phyloP scores from a whole-genome alignment of 2,888 invertebrate species.

The Megastigmus dorsalis region DNA sequence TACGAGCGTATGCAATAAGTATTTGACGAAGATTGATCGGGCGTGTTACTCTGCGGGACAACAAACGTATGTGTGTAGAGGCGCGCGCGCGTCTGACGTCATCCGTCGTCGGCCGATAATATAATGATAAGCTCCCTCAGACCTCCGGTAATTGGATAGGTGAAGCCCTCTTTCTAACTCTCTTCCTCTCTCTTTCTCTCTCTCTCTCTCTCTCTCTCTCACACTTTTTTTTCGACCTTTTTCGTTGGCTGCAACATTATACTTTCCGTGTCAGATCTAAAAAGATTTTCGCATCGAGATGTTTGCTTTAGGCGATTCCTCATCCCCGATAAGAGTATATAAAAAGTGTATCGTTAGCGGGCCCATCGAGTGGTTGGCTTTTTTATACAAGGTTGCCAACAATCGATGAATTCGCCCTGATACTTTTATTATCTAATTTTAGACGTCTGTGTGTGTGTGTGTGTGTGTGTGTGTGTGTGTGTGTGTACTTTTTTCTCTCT shows the following conservation, averaged over 20 bases:
- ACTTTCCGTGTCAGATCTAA: not conserved
- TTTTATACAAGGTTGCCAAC: not conserved
- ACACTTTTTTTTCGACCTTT: too few relatives aligned
- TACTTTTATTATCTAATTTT: constrained; percentile 10
- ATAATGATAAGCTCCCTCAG: constrained; percentile 61
- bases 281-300: not conserved
- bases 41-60: not conserved
- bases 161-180: constrained; percentile 68
- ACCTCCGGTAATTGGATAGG: constrained; percentile 68
- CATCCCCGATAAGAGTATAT: not conserved
- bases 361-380: too few relatives aligned
- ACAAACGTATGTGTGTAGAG: not conserved
- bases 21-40: constrained; percentile 26
- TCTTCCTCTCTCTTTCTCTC: not conserved
- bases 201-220: not conserved
- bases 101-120: constrained; percentile 54
- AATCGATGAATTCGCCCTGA: not conserved
- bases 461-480: too few relatives aligned
- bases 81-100: not conserved
- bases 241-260: too few relatives aligned
- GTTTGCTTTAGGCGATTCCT: too few relatives aligned
- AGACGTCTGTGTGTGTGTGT: not conserved
- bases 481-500: too few relatives aligned
- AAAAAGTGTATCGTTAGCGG: too few relatives aligned
- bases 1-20: not conserved